A percentile compares a stretch with the other conserved stretches of the same genome.
Conservation (phyloP, 2,888 invertebrate genomes). For the Cancer borealis region DNA sequence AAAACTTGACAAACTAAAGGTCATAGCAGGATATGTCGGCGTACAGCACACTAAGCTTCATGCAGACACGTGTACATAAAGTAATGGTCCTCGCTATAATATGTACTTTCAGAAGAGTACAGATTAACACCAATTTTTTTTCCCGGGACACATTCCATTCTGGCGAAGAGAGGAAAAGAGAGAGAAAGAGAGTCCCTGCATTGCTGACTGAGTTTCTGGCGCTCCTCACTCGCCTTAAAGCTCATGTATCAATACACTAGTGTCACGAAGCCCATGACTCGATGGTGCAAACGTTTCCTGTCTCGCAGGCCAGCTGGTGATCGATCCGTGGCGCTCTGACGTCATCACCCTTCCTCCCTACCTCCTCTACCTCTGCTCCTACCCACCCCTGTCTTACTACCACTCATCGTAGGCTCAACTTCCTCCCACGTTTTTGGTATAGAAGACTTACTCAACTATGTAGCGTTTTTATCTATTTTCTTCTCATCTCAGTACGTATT, state of each 20-base stretch:
- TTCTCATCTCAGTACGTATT: neutral
- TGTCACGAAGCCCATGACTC: neutral
- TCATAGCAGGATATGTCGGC: too few relatives aligned
- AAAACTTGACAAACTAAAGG: too few relatives aligned
- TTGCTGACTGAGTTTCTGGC: neutral
- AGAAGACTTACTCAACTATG: too few relatives aligned
- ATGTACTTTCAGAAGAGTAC: neutral
- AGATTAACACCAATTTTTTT: too few relatives aligned
- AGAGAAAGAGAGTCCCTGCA: neutral
- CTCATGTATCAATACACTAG: neutral
- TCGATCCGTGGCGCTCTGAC: slow-evolving; percentile 3
- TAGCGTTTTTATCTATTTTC: neutral
- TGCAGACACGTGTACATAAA: too few relatives aligned
- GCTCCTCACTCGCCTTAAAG: slow-evolving; percentile 14
- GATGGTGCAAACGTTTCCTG: slow-evolving; percentile 31
- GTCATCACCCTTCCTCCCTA: slow-evolving; percentile 4
- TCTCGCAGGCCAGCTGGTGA: slow-evolving; percentile 6
- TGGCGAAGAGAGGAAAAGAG: neutral
- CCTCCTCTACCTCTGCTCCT: neutral
- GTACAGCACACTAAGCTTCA: too few relatives aligned
- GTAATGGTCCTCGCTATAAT: neutral
- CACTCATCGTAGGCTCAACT: neutral
- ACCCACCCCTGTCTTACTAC: neutral
- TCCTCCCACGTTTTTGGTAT: neutral
- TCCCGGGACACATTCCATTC: neutral